Base-by-base conservation (phyloP, 2,888 invertebrate genomes). In the Hypsopygia costalis region DNA sequence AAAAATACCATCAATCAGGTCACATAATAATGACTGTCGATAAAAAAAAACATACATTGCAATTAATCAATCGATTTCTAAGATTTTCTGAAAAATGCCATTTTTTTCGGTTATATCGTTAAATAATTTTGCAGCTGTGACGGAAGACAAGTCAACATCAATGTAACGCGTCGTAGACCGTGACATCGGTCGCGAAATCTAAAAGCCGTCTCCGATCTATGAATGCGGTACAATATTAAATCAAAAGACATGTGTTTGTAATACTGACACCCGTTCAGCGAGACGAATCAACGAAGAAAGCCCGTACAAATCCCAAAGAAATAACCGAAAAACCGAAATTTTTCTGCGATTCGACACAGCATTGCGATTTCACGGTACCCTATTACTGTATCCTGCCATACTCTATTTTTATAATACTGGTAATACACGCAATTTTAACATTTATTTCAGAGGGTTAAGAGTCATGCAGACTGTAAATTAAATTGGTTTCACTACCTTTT, bases 251-350 rank as follows among this genome's bases (percentile, higher is more conserved):
- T 85, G 78, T 87, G 88, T 87, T 86, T 83, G 86, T 81, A 77
- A 82, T 80, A 48, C 83, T 83, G 79, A 87, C 86, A 83, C 77
- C 85, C 86, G 86, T 88, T 74, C 73, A 78, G 78, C 87, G 81
- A 49, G 55, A 64, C 87, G 69, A 89, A 89, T 89, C 67, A 58
- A 50, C 72, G 88, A 83, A 89, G 89, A 89, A 89, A 89, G 83
- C 73, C 88, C 87, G 86, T 89, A 80, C 80, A 88, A 89, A 89
- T 89, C 81, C 76, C 64, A 80, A 86, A 89, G 89, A 89, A 89
- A 88, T 83, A 85, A 89, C 87, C 89, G 89, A 88, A 83, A 88
- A 89, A 89, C 89, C 89, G 81, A 82, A 83, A 89, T 87, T 86
- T 88, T 89, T 86, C 87, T 81, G 87, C 86, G 69, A 89, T 89